Base-by-base conservation (phyloP, 2,888 invertebrate genomes). In the Listrodromus nycthemerus region DNA sequence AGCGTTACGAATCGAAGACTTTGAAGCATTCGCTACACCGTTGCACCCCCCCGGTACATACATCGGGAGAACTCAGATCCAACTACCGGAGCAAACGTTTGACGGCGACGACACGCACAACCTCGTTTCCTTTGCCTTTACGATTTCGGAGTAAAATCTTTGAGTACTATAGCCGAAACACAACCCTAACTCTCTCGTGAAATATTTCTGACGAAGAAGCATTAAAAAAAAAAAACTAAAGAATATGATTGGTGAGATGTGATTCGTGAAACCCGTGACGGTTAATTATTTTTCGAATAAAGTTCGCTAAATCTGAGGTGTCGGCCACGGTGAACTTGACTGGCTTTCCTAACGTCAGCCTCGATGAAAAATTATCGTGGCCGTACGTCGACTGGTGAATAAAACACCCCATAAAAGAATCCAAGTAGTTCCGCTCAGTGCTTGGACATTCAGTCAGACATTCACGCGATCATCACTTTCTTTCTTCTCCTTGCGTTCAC, bases 101-200 rank as follows among this genome's bases (percentile, higher is more conserved):
- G 65, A 65, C 75, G 52, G 55, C 45, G 52, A 52, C 70, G 55
- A 70, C 69, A 70, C 45, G 37, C 70, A 48, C 48, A 21, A 7
- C 6, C 48, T 69, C 48, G 24, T 37, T 52, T 33, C 48, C 48
- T 21, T 37, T 37, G 55, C 55, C 55, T 82, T 82, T 77, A 77
- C 82, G 82, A 77, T 77, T 67, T 67, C 58, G 48, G 65, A 19
- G 70, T 45, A 71, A 45, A 81, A 81, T 66, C 61, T n/a, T 58
- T 27, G 1, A 61, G 37, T 45, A n/a, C 45, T n/a, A 37, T 21
- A 52, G 24, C 65, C 24, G 10, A 24, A 65, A 76, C 24, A 37
- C 76, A 45, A 30, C 63, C 21, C 33, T 6, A 61, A 66, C 65
- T 75, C 65, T 61, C 58, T 45, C 45, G 19, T 10, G 27, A 41